Percentiles rank a stretch among this genome's conserved stretches.
Conservation (phyloP, 2,888 invertebrate genomes). For the Stenodera caucasica region DNA sequence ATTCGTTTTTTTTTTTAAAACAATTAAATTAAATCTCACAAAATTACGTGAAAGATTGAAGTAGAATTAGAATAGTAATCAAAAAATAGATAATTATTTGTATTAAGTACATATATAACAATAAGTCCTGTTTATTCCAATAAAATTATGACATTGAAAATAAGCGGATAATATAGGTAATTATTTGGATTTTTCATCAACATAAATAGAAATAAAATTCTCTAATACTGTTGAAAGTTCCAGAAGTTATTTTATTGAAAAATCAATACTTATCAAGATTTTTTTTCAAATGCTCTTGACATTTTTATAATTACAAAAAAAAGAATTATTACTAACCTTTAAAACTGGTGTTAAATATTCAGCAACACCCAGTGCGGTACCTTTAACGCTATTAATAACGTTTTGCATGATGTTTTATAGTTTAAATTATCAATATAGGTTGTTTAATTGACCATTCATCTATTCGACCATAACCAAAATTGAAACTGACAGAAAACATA, state of each 20-base stretch:
- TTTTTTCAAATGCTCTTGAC: not conserved
- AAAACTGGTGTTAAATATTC: constrained; percentile 95
- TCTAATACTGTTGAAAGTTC: not conserved
- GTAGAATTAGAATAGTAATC: not conserved
- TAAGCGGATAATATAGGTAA: too few relatives aligned
- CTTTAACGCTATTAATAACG: constrained; percentile 93
- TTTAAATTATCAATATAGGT: not conserved
- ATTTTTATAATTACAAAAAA: constrained; percentile 3
- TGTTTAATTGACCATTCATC: not conserved
- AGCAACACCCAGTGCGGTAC: constrained; percentile 92
- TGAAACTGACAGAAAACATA: constrained; percentile 15
- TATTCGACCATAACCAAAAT: not conserved
- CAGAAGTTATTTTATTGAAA: not conserved
- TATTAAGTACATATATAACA: too few relatives aligned
- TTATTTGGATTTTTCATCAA: too few relatives aligned
- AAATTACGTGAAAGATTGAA: not conserved
- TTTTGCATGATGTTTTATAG: constrained; percentile 75
- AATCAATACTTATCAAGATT: not conserved
- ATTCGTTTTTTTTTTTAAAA: not conserved
- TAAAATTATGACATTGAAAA: too few relatives aligned
- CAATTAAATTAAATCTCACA: not conserved
- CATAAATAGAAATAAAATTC: not conserved
- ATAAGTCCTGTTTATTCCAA: too few relatives aligned
- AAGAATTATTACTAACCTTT: constrained; percentile 66
- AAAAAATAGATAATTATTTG: too few relatives aligned